Percentiles rank a stretch among this genome's conserved stretches.
Conservation (phyloP, 2,888 invertebrate genomes). For the Drosophila prostipennis region DNA sequence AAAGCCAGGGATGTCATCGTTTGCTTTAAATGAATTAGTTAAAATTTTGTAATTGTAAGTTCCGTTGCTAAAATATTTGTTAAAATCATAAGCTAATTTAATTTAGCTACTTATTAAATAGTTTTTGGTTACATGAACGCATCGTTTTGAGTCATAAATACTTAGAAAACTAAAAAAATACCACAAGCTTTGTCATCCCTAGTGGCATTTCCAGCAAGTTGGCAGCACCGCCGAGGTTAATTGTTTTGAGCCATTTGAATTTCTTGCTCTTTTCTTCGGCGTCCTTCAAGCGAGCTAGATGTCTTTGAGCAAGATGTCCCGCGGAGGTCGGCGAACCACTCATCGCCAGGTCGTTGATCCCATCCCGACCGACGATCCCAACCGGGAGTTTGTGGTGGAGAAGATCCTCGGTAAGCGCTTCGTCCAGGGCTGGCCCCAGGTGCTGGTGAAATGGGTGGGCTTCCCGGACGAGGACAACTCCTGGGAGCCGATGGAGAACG, state of each 20-base stretch:
- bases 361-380: background rate
- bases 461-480: conserved; percentile 18
- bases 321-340: background rate
- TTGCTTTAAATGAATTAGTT: background rate
- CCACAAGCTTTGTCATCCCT: conserved; percentile 1
- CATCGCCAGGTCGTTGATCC: background rate
- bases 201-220: background rate
- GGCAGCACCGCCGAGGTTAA: background rate
- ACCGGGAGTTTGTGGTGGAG: conserved; percentile 42
- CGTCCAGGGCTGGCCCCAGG: conserved; percentile 27
- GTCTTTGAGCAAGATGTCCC: background rate
- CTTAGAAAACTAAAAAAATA: background rate
- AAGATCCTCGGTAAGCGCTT: conserved; percentile 43
- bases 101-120: no score
- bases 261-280: background rate
- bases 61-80: no score
- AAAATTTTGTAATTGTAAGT: no score
- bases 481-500: conserved; percentile 53
- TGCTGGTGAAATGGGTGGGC: conserved; percentile 47
- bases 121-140: background rate
- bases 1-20: background rate
- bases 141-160: no score
- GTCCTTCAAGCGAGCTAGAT: background rate
- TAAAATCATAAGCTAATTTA: no score
- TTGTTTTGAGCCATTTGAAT: background rate